Percentiles rank a stretch among this genome's conserved stretches.
phyloP scores from a whole-genome alignment of 2,797 vertebrate genomes.

The Coregonus sp. region DNA sequence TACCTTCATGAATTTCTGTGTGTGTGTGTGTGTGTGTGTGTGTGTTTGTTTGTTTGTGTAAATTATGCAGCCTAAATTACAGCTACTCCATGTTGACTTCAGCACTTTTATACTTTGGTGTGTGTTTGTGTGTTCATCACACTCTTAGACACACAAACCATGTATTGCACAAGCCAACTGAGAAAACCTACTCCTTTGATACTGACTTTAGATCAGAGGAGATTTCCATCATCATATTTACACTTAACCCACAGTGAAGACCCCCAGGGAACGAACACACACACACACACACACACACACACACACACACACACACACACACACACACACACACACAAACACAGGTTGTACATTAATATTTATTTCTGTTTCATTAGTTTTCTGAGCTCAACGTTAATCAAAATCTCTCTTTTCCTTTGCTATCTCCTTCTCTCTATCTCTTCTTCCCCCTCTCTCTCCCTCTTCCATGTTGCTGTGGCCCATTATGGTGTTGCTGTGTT shows the following conservation, averaged over 20 bases:
- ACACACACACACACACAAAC: not conserved
- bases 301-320: too few relatives aligned
- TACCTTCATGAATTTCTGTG: too few relatives aligned
- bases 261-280: conserved; percentile 7
- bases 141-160: not conserved
- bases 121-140: not conserved
- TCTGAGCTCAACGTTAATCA: conserved; percentile 19
- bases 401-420: conserved; percentile 7
- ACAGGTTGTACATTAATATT: conserved; percentile 33
- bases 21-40: too few relatives aligned
- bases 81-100: not conserved
- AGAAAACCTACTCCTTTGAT: conserved; percentile 19
- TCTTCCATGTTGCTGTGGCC: not conserved
- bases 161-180: not conserved
- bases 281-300: too few relatives aligned
- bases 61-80: too few relatives aligned
- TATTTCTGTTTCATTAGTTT: conserved; percentile 19
- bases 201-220: conserved; percentile 28
- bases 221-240: conserved; percentile 30
- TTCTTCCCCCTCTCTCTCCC: too few relatives aligned
- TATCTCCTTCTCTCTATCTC: not conserved
- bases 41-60: too few relatives aligned
- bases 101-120: not conserved
- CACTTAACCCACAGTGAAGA: conserved; percentile 10
- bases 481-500: too few relatives aligned